phyloP scores from a whole-genome alignment of 2,888 invertebrate genomes.

The Perizoma flavofasciatum region DNA sequence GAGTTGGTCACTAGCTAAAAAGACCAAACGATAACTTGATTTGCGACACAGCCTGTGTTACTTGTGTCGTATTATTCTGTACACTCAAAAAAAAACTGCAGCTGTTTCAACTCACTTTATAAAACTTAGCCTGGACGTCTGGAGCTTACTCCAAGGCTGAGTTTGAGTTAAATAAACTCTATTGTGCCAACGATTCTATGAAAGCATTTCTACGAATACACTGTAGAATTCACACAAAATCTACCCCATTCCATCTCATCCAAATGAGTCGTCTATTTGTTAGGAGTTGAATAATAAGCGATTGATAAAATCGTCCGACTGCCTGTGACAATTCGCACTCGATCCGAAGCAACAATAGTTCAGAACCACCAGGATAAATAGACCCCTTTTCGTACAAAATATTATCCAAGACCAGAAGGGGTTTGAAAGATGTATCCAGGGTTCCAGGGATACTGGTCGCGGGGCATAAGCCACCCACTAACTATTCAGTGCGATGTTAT shows the following conservation, averaged over 20 bases:
- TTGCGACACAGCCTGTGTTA: too few species aligned
- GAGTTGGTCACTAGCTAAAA: too few species aligned
- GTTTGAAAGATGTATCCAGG: conserved; percentile 51
- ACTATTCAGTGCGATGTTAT: conserved; percentile 76
- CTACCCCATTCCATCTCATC: conserved; percentile 41
- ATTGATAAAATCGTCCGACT: conserved; percentile 76
- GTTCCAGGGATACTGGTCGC: conserved; percentile 55
- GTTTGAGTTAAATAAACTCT: too few species aligned
- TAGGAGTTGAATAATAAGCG: conserved; percentile 71
- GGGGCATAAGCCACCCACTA: conserved; percentile 65
- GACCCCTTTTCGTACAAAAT: conserved; percentile 49
- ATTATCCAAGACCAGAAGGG: conserved; percentile 41
- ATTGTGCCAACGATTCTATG: too few species aligned
- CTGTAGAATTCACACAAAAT: conserved; percentile 10
- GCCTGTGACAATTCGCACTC: conserved; percentile 79
- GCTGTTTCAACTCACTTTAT: too few species aligned
- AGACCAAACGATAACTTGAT: too few species aligned
- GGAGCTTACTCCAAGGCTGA: too few species aligned
- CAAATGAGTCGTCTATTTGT: conserved; percentile 70
- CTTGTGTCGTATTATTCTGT: too few species aligned
- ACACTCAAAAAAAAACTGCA: too few species aligned
- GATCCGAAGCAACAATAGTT: conserved; percentile 72
- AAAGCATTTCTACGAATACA: too few species aligned
- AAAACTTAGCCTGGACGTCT: too few species aligned
- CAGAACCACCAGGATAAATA: conserved; percentile 52